Conservation (phyloP, 1,140 invertebrate genomes). For the Drosophila kikkawai region DNA sequence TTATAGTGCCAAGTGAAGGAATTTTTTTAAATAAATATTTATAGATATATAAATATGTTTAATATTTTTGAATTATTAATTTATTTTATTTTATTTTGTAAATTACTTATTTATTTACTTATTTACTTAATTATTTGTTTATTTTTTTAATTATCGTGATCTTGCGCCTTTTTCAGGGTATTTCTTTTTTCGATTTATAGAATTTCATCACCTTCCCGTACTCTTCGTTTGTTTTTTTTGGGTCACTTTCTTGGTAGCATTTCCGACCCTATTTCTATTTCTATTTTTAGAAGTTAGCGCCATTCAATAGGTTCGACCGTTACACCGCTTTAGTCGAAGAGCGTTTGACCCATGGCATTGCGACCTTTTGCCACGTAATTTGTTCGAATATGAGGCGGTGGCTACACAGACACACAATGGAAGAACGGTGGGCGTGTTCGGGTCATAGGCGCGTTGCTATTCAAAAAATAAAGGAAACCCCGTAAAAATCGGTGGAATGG, state of each 20-base stretch:
- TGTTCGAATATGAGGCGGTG: constrained; percentile 55
- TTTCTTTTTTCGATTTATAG: background rate
- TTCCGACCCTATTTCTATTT: constrained; percentile 25
- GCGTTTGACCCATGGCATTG: constrained; percentile 31
- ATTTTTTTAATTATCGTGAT: no score
- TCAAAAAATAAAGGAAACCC: constrained; percentile 23
- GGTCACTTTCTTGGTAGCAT: constrained; percentile 4
- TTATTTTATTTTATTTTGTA: no score
- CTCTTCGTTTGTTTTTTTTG: constrained; percentile 35
- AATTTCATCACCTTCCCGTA: background rate
- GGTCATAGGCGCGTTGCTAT: constrained; percentile 20
- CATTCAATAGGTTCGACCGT: constrained; percentile 33
- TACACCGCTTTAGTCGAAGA: constrained; percentile 9
- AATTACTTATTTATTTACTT: no score
- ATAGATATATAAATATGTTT: no score
- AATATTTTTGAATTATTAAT: no score
- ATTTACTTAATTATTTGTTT: no score
- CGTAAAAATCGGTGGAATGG: constrained; percentile 25
- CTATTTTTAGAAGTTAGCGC: constrained; percentile 57
- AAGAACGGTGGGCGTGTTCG: constrained; percentile 1
- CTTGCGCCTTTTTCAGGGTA: background rate
- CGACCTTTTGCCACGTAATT: constrained; percentile 63
- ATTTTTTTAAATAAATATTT: no score
- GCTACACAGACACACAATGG: constrained; percentile 9
- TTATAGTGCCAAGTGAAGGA: no score